Evolutionary conservation across 2,888 invertebrate genomes (phyloP).

Genomic region (Labia minor): DNA sequence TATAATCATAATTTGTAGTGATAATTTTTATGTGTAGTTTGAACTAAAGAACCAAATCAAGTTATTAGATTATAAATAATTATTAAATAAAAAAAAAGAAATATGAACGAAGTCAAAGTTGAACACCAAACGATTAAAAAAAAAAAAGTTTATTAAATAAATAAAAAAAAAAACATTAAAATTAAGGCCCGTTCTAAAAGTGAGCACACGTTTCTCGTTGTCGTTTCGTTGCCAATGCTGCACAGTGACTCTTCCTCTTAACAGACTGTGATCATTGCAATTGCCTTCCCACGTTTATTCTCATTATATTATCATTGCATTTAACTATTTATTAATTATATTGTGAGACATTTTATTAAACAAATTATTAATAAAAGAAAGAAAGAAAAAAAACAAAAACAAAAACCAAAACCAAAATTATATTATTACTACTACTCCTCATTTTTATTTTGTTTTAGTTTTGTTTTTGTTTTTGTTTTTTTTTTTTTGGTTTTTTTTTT

Average conservation of each 20-base stretch:
- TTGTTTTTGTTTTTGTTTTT: no score
- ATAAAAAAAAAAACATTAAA: not conserved
- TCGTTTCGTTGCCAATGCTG: conserved; percentile 15
- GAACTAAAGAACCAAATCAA: conserved; percentile 13
- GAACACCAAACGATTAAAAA: not conserved
- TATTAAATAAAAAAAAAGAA: conserved; percentile 1
- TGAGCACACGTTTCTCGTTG: conserved; percentile 23
- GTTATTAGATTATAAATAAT: not conserved
- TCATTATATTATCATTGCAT: conserved; percentile 16
- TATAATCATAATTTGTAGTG: conserved; percentile 18
- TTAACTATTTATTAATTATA: not conserved
- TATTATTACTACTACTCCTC: not conserved
- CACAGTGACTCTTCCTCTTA: conserved; percentile 27
- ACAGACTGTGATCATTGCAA: conserved; percentile 44
- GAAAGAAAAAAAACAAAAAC: not conserved
- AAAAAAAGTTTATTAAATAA: not conserved
- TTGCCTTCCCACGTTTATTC: conserved; percentile 38
- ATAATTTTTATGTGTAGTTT: conserved; percentile 3
- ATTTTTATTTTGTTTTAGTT: no score
- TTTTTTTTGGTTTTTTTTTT: no score
- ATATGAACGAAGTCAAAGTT: not conserved
- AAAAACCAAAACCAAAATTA: no score
- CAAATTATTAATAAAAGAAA: conserved; percentile 19
- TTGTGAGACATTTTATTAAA: conserved; percentile 16
- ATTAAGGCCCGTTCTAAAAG: conserved; percentile 25